Evolutionary conservation across 2,113 vertebrate species (phyloP).

Genomic region (Cochlearius cochlearius): DNA sequence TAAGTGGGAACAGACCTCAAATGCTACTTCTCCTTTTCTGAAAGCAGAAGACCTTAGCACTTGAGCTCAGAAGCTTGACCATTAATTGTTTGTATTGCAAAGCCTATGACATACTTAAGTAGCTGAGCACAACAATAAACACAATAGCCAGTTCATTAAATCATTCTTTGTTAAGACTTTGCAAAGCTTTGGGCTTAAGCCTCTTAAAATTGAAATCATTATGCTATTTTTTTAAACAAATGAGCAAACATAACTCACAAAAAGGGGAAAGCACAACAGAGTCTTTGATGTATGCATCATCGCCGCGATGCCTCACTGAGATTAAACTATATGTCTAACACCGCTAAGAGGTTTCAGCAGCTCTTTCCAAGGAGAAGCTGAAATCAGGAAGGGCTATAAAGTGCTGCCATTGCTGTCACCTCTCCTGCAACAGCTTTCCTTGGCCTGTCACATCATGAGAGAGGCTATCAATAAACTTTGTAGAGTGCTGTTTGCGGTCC

Average conservation of each 20-base stretch:
- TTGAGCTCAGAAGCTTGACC: conserved; percentile 62
- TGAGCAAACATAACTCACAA: conserved; percentile 56
- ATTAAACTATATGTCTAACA: conserved; percentile 46
- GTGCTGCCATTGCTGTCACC: conserved; percentile 38
- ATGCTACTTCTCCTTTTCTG: conserved; percentile 50
- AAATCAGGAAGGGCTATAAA: conserved; percentile 36
- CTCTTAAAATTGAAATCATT: conserved; percentile 63
- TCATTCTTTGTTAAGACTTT: conserved; percentile 64
- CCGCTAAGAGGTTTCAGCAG: neutral
- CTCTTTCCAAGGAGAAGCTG: conserved; percentile 44
- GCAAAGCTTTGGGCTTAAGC: conserved; percentile 60
- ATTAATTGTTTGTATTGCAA: conserved; percentile 67
- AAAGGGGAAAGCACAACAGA: conserved; percentile 44
- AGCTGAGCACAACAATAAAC: conserved; percentile 66
- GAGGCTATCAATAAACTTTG: conserved; percentile 58
- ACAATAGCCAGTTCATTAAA: conserved; percentile 65
- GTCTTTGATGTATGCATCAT: conserved; percentile 52
- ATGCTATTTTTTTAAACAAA: conserved; percentile 59
- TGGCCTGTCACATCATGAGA: conserved; percentile 42
- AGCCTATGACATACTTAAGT: conserved; percentile 65
- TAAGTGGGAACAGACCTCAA: conserved; percentile 59
- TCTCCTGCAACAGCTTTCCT: conserved; percentile 15
- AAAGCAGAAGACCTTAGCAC: conserved; percentile 60
- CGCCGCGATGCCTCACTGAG: conserved; percentile 38
- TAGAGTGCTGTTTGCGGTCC: conserved; percentile 16